phyloP scores from a whole-genome alignment of 1,140 invertebrate genomes.

The Zaprionus capensis region DNA sequence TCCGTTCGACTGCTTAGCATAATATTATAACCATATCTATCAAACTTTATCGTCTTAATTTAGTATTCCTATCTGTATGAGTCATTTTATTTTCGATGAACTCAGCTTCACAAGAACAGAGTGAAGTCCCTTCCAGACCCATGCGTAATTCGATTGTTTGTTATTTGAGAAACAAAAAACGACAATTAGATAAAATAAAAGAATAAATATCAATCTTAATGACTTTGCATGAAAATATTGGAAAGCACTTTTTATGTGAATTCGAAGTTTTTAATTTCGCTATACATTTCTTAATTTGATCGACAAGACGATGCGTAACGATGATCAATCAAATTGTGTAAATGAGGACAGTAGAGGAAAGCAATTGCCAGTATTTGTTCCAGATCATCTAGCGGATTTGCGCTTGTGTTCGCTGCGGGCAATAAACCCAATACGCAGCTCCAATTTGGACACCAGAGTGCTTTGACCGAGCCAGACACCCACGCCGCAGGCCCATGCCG shows the following conservation, averaged over 20 bases:
- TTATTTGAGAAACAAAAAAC: constrained; percentile 8
- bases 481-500: constrained; percentile 40
- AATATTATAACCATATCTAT: not conserved
- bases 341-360: constrained; percentile 56
- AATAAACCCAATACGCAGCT: constrained; percentile 39
- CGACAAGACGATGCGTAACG: constrained; percentile 26
- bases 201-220: constrained; percentile 36
- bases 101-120: not conserved
- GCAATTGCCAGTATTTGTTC: constrained; percentile 38
- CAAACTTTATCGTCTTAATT: not conserved
- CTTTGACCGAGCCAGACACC: constrained; percentile 71
- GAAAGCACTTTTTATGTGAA: constrained; percentile 50
- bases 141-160: constrained; percentile 3
- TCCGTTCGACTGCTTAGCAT: constrained; percentile 38
- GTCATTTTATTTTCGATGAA: constrained; percentile 11
- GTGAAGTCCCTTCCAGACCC: not conserved
- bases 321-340: constrained; percentile 66
- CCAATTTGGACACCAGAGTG: constrained; percentile 46
- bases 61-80: not conserved
- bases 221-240: constrained; percentile 37
- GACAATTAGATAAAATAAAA: constrained; percentile 38
- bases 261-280: constrained; percentile 30
- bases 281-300: constrained; percentile 34
- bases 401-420: constrained; percentile 34
- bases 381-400: constrained; percentile 38